phyloP scores from a whole-genome alignment of 2,797 vertebrate genomes.

The Orestias chungarensis region DNA sequence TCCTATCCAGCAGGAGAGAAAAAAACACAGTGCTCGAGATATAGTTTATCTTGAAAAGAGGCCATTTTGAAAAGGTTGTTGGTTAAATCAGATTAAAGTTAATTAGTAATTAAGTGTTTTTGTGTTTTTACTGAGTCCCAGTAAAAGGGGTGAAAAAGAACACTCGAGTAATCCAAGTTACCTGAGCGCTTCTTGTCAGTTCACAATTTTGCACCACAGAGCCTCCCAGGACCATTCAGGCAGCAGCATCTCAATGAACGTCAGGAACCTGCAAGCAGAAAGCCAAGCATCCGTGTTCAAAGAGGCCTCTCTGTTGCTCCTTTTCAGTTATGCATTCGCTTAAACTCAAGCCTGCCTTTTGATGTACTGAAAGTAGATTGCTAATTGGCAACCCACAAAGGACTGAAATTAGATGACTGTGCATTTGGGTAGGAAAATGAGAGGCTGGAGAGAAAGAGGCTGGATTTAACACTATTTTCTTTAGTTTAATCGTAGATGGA shows the following conservation, averaged over 20 bases:
- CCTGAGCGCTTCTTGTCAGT: conserved; percentile 45
- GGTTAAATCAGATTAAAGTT: conserved; percentile 63
- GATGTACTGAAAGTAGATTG: conserved; percentile 66
- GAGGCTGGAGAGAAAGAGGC: conserved; percentile 43
- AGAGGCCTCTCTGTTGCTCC: conserved; percentile 57
- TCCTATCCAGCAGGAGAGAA: conserved; percentile 17
- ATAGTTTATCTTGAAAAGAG: conserved; percentile 49
- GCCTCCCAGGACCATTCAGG: conserved; percentile 48
- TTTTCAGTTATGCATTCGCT: conserved; percentile 50
- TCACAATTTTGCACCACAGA: conserved; percentile 45
- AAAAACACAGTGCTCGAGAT: conserved; percentile 16
- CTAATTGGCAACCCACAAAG: conserved; percentile 78
- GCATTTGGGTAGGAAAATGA: conserved; percentile 59
- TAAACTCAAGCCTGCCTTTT: conserved; percentile 60
- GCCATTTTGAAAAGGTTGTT: conserved; percentile 61
- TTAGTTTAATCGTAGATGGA: conserved; percentile 40
- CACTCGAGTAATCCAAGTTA: conserved; percentile 61
- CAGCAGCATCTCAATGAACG: conserved; percentile 38
- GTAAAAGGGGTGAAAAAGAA: conserved; percentile 58
- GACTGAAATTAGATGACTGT: conserved; percentile 69
- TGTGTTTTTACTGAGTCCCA: conserved; percentile 68
- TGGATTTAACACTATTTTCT: conserved; percentile 38
- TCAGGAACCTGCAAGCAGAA: conserved; percentile 60
- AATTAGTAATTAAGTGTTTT: conserved; percentile 72
- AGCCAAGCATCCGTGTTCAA: conserved; percentile 60